Base-by-base conservation (phyloP, 2,113 vertebrate species). In the Tupaia tana region DNA sequence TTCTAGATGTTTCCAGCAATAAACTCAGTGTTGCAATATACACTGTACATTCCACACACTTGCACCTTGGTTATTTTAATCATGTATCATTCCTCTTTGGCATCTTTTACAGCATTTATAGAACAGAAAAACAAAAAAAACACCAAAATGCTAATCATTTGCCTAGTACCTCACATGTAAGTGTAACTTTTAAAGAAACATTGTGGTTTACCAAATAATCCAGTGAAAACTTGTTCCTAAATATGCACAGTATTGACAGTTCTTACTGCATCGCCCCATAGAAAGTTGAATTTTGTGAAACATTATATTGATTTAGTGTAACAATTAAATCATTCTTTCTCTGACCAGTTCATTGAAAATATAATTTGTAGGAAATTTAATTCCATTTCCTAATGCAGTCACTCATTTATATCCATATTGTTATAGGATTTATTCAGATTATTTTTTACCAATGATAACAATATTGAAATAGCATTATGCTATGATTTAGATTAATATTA, bases 271-370 rank as follows among this genome's bases (percentile, higher is more conserved):
- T 59, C 84, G 27, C 52, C 54, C 43, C 25, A 75, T 15, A 84
- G 66, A 84, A 90, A 74, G 31, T 73, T 75, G 70, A 80, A 52
- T 56, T 95, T 87, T 84, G 31, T 95, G 34, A 90, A 90, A 79
- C 63, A 5, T 61, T 54, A 25, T 16, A 59, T 93, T 89, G 27
- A 73, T 59, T 93, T 34, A 63, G 3, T 66, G 2, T 86, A 69
- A 52, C 34, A 63, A 29, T 69, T 87, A 86, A 92, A 43, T 61
- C 18, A 73, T 93, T 88, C 52, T 71, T 77, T 77, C 52, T 43
- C 7, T 27, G 24, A 56, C 80, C 82, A 81, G 4, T 66, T 8
- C 3, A 79, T 75, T 63, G 69, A 25, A 74, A 82, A 24, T 83
- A 54, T 29, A 77, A 67, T 31, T 87, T 71, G 11, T 20, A 25